Percentiles rank a stretch among this genome's conserved stretches.
These are phyloP conservation scores for Borostomias antarcticus DNA, from an alignment of 2,797 vertebrate species.

Conservation along the genomic window DNA sequence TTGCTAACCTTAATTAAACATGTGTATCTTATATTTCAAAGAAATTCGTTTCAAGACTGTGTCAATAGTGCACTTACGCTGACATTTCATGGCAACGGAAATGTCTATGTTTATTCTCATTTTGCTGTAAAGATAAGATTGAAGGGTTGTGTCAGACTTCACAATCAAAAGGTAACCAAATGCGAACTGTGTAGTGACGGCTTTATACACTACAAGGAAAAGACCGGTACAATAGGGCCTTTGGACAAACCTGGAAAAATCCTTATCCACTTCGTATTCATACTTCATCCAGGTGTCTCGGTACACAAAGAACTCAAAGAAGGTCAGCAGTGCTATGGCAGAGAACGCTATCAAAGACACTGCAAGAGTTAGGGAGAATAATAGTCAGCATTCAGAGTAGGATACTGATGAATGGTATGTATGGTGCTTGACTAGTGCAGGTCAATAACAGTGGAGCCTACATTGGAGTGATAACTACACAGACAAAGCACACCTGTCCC, in stretches of 20 bases:
- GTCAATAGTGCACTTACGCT: constrained; percentile 87
- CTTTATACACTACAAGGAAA: background rate
- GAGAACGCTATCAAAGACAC: constrained; percentile 92
- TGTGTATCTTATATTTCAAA: too few species aligned
- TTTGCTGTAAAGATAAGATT: constrained; percentile 81
- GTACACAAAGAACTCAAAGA: constrained; percentile 95
- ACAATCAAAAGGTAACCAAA: background rate
- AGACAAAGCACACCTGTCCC: constrained; percentile 84
- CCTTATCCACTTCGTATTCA: constrained; percentile 96
- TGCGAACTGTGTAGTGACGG: background rate
- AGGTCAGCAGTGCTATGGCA: constrained; percentile 87
- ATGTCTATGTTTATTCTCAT: constrained; percentile 95
- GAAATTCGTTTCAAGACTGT: too few species aligned
- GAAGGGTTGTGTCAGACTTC: background rate
- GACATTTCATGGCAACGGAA: constrained; percentile 97
- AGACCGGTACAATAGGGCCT: background rate
- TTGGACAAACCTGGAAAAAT: constrained; percentile 87
- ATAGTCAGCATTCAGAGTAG: background rate
- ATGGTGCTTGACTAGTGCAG: background rate
- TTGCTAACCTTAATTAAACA: background rate
- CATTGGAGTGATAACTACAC: background rate
- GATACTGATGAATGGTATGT: background rate
- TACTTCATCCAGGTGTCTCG: constrained; percentile 97
- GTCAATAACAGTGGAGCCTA: too few species aligned
- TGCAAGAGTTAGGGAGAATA: constrained; percentile 52